phyloP scores from a whole-genome alignment of 1,140 invertebrate species.

The Lordiphosa stackelbergi region DNA sequence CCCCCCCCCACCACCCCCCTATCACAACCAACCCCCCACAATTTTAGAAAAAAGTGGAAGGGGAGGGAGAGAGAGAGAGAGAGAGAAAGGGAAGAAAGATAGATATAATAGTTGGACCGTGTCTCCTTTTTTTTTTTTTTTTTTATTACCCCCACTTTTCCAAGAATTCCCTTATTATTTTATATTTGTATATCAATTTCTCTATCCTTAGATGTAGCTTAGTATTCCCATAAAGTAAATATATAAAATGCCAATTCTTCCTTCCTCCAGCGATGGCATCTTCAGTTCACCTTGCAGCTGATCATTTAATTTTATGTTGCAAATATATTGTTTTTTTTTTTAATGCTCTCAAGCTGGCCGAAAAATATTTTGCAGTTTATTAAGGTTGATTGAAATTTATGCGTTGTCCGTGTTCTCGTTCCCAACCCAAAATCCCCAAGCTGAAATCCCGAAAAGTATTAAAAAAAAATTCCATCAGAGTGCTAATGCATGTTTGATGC shows the following conservation, averaged over 20 bases:
- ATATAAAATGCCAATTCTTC: neutral
- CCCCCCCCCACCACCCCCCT: no score
- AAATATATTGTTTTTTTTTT: conserved; percentile 1
- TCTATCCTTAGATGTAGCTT: no score
- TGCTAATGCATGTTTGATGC: conserved; percentile 68
- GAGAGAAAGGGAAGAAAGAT: no score
- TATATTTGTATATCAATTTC: no score
- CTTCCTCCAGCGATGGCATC: conserved; percentile 22
- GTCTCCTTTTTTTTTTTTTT: no score
- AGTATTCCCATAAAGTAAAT: no score
- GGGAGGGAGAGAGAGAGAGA: no score
- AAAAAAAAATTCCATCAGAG: conserved; percentile 53
- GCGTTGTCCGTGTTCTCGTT: conserved; percentile 6
- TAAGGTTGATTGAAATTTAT: conserved; percentile 68
- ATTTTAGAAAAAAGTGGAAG: no score
- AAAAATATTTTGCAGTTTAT: conserved; percentile 60
- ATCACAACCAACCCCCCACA: no score
- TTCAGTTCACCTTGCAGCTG: conserved; percentile 17
- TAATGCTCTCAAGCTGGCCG: conserved; percentile 13
- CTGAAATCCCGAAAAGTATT: neutral
- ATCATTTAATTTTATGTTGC: conserved; percentile 22
- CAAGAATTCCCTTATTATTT: no score
- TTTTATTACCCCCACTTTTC: no score
- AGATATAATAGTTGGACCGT: no score
- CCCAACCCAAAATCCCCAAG: neutral